A percentile compares a stretch with the other conserved stretches of the same genome.
phyloP scores from a whole-genome alignment of 2,113 vertebrate genomes.

The Melanocharis versteri region DNA sequence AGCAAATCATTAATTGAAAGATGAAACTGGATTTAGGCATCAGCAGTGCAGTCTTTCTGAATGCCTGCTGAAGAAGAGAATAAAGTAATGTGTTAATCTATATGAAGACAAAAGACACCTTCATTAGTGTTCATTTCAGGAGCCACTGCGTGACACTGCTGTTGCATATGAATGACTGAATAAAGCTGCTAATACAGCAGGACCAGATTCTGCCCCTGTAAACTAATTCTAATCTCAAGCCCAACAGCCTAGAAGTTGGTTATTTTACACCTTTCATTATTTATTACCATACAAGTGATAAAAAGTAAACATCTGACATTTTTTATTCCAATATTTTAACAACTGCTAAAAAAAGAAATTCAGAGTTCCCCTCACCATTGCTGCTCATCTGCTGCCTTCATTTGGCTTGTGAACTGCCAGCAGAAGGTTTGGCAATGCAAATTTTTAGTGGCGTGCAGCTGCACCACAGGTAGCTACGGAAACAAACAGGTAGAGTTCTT shows the following conservation, averaged over 20 bases:
- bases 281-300: neutral
- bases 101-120: neutral
- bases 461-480: conserved; percentile 22
- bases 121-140: neutral
- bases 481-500: conserved; percentile 36
- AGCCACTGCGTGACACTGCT: neutral
- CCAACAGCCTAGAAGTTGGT: neutral
- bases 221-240: neutral
- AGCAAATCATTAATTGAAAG: neutral
- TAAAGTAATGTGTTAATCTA: neutral
- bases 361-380: neutral
- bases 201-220: neutral
- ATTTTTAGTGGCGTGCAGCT: neutral
- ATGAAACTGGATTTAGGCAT: neutral
- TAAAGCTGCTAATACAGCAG: neutral
- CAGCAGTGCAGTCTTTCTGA: neutral
- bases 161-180: neutral
- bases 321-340: neutral
- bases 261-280: neutral
- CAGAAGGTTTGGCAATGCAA: conserved; percentile 1
- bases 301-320: neutral
- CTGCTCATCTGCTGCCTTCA: neutral
- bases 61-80: neutral
- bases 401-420: neutral
- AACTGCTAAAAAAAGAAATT: neutral